Conservation (phyloP, 1,140 invertebrate species). For the Heliconius himera region DNA sequence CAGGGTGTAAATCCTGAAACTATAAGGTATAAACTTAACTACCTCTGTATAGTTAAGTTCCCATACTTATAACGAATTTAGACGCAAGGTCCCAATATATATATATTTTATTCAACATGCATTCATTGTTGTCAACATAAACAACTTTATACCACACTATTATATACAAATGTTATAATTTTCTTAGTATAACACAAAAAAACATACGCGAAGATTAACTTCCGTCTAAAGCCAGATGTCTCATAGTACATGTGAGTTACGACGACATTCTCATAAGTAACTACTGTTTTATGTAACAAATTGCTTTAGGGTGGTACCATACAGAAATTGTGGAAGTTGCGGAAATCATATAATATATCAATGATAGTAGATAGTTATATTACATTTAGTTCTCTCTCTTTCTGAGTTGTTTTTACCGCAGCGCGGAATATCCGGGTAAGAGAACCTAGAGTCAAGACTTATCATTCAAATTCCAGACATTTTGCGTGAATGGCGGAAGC, state of each 20-base stretch:
- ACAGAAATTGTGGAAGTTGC: conserved; percentile 17
- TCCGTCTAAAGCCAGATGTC: conserved; percentile 32
- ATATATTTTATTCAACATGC: too few relatives aligned
- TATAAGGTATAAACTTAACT: too few relatives aligned
- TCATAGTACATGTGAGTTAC: conserved; percentile 41
- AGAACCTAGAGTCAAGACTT: too few relatives aligned
- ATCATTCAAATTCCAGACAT: too few relatives aligned
- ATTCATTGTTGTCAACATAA: too few relatives aligned
- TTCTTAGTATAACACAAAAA: conserved; percentile 22
- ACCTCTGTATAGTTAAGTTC: too few relatives aligned
- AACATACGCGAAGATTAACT: conserved; percentile 39
- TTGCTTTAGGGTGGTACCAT: conserved; percentile 31
- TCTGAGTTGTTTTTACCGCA: too few relatives aligned
- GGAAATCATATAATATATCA: background rate
- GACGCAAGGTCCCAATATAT: too few relatives aligned
- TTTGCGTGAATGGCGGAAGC: too few relatives aligned
- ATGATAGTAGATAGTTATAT: background rate
- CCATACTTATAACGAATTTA: too few relatives aligned
- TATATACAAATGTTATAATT: conserved; percentile 24
- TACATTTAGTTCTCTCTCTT: background rate
- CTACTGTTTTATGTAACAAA: conserved; percentile 46
- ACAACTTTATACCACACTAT: background rate
- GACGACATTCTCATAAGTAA: conserved; percentile 45
- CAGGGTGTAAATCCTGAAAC: too few relatives aligned
- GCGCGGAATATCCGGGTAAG: too few relatives aligned